Evolutionary conservation across 1,140 invertebrate species (phyloP).

Genomic region (Euwallacea fornicatus): DNA sequence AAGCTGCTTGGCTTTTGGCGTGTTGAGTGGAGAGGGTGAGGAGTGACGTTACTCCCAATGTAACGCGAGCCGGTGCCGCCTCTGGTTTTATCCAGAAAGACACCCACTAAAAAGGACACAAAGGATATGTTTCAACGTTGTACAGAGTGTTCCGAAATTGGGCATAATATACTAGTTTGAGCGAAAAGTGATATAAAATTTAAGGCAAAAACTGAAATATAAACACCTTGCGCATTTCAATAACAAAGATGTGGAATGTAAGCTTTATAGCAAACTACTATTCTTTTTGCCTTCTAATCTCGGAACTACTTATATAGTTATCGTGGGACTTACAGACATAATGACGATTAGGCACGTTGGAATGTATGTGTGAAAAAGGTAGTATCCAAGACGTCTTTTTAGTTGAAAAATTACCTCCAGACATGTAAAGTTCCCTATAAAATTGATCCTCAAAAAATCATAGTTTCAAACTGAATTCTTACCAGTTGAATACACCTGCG

Average conservation of each 20-base stretch:
- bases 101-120: slow-evolving; percentile 67
- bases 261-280: too few relatives aligned
- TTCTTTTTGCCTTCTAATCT: too few relatives aligned
- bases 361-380: slow-evolving; percentile 86
- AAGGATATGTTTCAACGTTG: too few relatives aligned
- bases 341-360: slow-evolving; percentile 86
- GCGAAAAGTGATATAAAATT: too few relatives aligned
- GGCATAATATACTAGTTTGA: too few relatives aligned
- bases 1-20: slow-evolving; percentile 83
- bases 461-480: slow-evolving; percentile 37
- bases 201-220: too few relatives aligned
- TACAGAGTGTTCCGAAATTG: too few relatives aligned
- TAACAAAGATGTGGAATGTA: too few relatives aligned
- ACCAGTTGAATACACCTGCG: slow-evolving; percentile 85
- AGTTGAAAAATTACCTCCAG: slow-evolving; percentile 84
- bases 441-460: not conserved
- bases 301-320: not conserved
- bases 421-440: slow-evolving; percentile 82
- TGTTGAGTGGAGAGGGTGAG: slow-evolving; percentile 90
- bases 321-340: slow-evolving; percentile 72
- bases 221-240: too few relatives aligned
- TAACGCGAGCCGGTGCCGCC: slow-evolving; percentile 84
- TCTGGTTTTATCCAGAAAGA: slow-evolving; percentile 94
- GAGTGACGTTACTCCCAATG: slow-evolving; percentile 85
- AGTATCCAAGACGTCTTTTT: slow-evolving; percentile 82